Conservation (phyloP, 2,797 vertebrate species). For the Gouania willdenowi region DNA sequence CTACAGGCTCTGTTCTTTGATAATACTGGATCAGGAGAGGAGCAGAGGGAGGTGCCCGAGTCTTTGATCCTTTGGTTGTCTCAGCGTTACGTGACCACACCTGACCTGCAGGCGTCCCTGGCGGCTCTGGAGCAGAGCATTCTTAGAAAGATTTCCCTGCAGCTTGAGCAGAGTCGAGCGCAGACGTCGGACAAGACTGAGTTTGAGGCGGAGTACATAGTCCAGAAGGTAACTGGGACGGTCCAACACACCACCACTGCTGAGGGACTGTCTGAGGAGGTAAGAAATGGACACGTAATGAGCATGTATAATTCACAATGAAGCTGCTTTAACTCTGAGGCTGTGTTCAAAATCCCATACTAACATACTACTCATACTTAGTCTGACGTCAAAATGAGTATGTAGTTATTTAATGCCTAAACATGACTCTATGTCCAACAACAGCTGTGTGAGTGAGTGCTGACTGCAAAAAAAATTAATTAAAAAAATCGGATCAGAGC, state of each 20-base stretch:
- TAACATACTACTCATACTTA: too few relatives aligned
- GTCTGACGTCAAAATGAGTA: too few relatives aligned
- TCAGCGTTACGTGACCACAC: conserved; percentile 80
- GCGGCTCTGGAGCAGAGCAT: conserved; percentile 80
- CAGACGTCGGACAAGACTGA: conserved; percentile 60
- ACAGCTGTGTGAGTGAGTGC: too few relatives aligned
- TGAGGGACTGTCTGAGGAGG: conserved; percentile 86
- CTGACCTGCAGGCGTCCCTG: conserved; percentile 75
- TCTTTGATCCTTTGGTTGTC: conserved; percentile 80
- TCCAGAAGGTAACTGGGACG: conserved; percentile 69
- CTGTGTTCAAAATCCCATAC: too few relatives aligned
- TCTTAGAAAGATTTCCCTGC: conserved; percentile 82
- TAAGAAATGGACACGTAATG: too few relatives aligned
- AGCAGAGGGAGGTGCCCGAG: conserved; percentile 65
- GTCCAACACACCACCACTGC: conserved; percentile 65
- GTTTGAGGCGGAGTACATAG: conserved; percentile 54
- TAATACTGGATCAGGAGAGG: conserved; percentile 17
- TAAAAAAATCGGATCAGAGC: too few relatives aligned
- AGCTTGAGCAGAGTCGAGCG: conserved; percentile 69
- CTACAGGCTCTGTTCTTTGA: conserved; percentile 67
- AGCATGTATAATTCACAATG: too few relatives aligned
- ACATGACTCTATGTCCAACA: too few relatives aligned
- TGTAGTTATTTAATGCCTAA: too few relatives aligned
- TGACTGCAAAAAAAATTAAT: too few relatives aligned
- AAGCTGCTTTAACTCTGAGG: too few relatives aligned